phyloP scores from a whole-genome alignment of 2,888 invertebrate genomes.

The Phytoseiulus persimilis region DNA sequence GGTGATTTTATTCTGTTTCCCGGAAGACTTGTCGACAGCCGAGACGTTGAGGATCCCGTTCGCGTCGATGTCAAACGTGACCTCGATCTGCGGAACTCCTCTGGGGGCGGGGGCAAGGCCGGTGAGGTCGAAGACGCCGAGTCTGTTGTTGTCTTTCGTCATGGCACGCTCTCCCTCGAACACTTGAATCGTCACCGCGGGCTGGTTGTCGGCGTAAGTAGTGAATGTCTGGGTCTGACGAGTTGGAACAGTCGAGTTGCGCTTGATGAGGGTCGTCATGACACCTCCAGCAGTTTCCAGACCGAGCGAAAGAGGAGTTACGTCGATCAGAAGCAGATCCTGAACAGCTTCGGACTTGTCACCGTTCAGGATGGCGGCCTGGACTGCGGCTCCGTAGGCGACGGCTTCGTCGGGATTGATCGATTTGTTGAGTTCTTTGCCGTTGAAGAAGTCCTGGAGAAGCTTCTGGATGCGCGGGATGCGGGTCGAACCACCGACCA shows the following conservation, averaged over 20 bases:
- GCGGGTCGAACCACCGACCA: conserved; percentile 71
- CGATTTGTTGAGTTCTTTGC: conserved; percentile 63
- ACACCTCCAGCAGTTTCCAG: conserved; percentile 61
- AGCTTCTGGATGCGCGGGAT: conserved; percentile 69
- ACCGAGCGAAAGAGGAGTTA: conserved; percentile 58
- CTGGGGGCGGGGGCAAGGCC: conserved; percentile 78
- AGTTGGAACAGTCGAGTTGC: conserved; percentile 69
- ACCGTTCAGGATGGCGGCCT: conserved; percentile 62
- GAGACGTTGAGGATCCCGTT: conserved; percentile 64
- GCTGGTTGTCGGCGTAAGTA: conserved; percentile 84
- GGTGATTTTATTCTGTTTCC: conserved; percentile 69
- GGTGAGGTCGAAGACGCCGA: conserved; percentile 52
- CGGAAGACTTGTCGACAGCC: conserved; percentile 64
- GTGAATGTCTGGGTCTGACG: conserved; percentile 70
- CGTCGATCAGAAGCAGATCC: conserved; percentile 72
- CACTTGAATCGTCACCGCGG: conserved; percentile 72
- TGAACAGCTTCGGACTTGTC: conserved; percentile 56
- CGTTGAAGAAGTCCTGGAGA: conserved; percentile 66
- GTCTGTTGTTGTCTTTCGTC: conserved; percentile 79
- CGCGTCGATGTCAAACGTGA: conserved; percentile 74
- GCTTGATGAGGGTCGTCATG: conserved; percentile 72
- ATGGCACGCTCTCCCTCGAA: conserved; percentile 72
- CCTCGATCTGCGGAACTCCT: conserved; percentile 67
- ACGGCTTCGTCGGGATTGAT: conserved; percentile 74
- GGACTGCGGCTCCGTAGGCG: conserved; percentile 67